Evolutionary conservation across 2,888 invertebrate species (phyloP).

Genomic region (Harpalus rufipes): DNA sequence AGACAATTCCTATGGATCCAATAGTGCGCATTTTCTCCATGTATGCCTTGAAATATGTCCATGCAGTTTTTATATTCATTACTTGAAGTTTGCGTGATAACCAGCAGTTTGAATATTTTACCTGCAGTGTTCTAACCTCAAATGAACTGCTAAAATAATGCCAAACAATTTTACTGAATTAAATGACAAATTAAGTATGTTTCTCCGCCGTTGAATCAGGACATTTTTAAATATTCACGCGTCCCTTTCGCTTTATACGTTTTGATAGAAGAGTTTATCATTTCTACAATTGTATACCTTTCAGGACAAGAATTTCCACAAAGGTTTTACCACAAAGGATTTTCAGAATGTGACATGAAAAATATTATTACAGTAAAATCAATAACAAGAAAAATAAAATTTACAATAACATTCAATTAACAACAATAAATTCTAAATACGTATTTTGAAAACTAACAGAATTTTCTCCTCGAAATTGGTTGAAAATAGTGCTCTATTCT

Average conservation of each 20-base stretch:
- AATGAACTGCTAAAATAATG: slow-evolving; percentile 46
- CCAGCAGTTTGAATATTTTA: slow-evolving; percentile 41
- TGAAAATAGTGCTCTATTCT: too few species aligned
- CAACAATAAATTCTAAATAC: too few species aligned
- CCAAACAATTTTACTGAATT: slow-evolving; percentile 42
- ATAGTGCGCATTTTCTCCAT: neutral
- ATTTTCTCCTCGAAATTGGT: too few species aligned
- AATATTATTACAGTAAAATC: too few species aligned
- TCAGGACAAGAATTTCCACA: neutral
- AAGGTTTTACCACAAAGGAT: too few species aligned
- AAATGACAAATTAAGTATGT: slow-evolving; percentile 44
- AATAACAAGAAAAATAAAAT: too few species aligned
- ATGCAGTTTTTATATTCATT: slow-evolving; percentile 30
- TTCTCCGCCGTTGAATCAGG: slow-evolving; percentile 2
- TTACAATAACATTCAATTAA: too few species aligned
- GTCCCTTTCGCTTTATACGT: neutral
- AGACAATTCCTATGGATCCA: slow-evolving; percentile 9
- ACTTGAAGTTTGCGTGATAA: slow-evolving; percentile 25
- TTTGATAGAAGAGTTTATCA: neutral
- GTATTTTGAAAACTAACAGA: too few species aligned
- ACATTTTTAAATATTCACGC: slow-evolving; percentile 26
- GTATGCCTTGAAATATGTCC: slow-evolving; percentile 10
- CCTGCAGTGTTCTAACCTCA: slow-evolving; percentile 27
- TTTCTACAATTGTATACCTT: neutral
- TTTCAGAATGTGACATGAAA: too few species aligned